A percentile compares a stretch with the other conserved stretches of the same genome.
phyloP scores from a whole-genome alignment of 37 sponge, comb jelly and placozoan genomes.

The Ephydatia muelleri region DNA sequence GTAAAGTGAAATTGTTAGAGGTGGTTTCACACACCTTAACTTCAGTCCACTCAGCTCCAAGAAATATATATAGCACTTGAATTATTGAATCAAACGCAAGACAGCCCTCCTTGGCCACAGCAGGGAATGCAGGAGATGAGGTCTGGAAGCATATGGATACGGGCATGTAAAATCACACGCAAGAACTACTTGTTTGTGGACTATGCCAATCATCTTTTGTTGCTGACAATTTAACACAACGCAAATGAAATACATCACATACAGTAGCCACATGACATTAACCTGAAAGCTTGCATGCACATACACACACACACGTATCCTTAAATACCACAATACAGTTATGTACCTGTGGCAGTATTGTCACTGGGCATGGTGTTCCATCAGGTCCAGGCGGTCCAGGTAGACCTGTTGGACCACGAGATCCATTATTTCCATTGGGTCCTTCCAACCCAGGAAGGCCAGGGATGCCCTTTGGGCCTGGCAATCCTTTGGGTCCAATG shows the following conservation, averaged over 20 bases:
- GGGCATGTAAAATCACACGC: too few species aligned
- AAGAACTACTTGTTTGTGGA: too few species aligned
- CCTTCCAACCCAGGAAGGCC: slow-evolving; percentile 6
- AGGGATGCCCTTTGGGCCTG: background rate
- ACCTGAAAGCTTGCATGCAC: too few species aligned
- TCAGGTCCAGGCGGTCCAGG: slow-evolving; percentile 5
- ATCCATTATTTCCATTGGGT: slow-evolving; percentile 1
- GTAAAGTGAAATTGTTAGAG: too few species aligned
- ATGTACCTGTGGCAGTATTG: background rate
- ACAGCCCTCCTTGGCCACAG: background rate
- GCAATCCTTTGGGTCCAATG: background rate
- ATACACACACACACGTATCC: too few species aligned
- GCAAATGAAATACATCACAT: background rate
- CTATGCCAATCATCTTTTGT: too few species aligned
- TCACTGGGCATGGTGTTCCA: background rate
- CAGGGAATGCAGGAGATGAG: background rate
- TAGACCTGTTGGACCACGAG: background rate
- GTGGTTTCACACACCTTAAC: background rate
- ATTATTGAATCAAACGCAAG: background rate
- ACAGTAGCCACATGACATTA: too few species aligned
- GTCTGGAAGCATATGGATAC: background rate
- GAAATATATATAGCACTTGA: background rate
- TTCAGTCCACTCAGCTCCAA: background rate
- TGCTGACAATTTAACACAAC: background rate
- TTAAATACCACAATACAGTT: too few species aligned